A percentile compares a stretch with the other conserved stretches of the same genome.
Conservation (phyloP, 2,797 vertebrate species). For the Ctenopoma kingsleyae region DNA sequence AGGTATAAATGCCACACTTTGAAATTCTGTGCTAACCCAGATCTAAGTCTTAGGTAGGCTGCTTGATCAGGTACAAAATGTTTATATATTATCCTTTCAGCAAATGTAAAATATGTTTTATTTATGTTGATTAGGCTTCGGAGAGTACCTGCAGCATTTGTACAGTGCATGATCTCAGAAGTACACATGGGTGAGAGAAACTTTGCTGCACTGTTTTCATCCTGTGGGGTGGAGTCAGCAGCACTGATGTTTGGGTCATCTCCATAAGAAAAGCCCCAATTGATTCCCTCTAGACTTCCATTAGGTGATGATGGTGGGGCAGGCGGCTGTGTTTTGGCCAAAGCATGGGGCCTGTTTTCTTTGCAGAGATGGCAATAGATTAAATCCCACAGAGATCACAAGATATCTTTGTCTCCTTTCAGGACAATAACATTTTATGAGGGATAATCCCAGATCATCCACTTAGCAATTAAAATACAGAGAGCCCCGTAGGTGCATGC, state of each 20-base stretch:
- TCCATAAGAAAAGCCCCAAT: constrained; percentile 81
- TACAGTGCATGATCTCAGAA: constrained; percentile 6
- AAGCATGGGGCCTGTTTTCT: constrained; percentile 76
- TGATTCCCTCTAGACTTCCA: constrained; percentile 77
- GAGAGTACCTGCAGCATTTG: constrained; percentile 11
- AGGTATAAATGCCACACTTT: constrained; percentile 13
- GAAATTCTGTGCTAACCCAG: neutral
- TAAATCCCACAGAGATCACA: constrained; percentile 83
- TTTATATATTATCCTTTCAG: neutral
- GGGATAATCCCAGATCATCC: constrained; percentile 87
- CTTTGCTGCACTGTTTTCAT: constrained; percentile 56
- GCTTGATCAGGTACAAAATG: neutral
- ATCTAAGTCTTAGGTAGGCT: neutral
- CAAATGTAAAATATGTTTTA: neutral
- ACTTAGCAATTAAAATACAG: constrained; percentile 85
- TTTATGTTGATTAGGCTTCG: neutral
- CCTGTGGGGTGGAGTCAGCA: constrained; percentile 69
- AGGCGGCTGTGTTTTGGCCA: constrained; percentile 79
- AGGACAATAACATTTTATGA: constrained; percentile 86
- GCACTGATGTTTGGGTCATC: constrained; percentile 71
- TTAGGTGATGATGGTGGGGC: constrained; percentile 78
- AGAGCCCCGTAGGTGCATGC: constrained; percentile 55
- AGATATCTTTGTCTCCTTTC: constrained; percentile 85
- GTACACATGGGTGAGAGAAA: constrained; percentile 6
- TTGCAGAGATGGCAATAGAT: constrained; percentile 79